phyloP scores from a whole-genome alignment of 2,797 vertebrate species.

The Sternotherus odoratus region DNA sequence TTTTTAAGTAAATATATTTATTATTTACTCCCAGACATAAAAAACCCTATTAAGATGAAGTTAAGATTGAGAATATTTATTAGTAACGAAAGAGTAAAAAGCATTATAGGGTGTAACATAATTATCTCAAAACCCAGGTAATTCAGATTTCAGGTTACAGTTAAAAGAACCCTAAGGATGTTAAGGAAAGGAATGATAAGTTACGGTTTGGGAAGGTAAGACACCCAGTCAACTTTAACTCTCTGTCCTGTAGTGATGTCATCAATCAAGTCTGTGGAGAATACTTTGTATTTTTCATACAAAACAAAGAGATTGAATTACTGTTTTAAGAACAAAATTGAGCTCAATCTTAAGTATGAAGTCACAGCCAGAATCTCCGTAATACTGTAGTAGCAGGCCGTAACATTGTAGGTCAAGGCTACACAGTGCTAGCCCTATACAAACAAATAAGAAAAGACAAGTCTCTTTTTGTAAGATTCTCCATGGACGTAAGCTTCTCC shows the following conservation, averaged over 20 bases:
- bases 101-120: neutral
- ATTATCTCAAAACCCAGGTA: neutral
- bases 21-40: neutral
- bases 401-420: no score
- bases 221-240: neutral
- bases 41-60: neutral
- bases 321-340: neutral
- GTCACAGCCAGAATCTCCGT: neutral
- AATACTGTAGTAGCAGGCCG: fast-evolving
- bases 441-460: neutral
- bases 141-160: fast-evolving
- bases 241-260: neutral
- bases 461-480: neutral
- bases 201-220: neutral
- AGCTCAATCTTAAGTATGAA: neutral
- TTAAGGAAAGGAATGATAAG: neutral
- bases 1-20: neutral
- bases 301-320: neutral
- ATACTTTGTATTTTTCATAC: neutral
- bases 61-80: fast-evolving
- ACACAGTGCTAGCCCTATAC: neutral
- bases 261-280: neutral
- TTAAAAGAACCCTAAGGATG: neutral
- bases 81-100: neutral
- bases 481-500: neutral